Percentiles rank a stretch among this genome's conserved stretches.
Evolutionary conservation across 2,888 invertebrate genomes (phyloP).

Genomic region (Eupithecia subfuscata): DNA sequence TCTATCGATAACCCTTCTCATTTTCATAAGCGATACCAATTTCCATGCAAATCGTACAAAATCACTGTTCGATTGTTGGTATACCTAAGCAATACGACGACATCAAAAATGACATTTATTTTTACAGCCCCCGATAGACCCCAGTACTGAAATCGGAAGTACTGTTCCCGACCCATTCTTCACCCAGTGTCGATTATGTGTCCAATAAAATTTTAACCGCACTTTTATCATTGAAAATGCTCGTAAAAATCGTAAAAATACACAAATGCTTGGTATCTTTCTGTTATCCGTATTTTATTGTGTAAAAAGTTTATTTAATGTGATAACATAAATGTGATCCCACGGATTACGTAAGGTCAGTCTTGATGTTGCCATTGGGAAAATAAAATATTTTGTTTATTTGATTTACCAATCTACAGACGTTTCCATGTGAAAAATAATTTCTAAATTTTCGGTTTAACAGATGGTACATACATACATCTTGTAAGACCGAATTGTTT

Average conservation of each 20-base stretch:
- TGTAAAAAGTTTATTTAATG: slow-evolving; percentile 41
- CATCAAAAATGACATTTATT: slow-evolving; percentile 22
- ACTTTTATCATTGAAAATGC: slow-evolving; percentile 44
- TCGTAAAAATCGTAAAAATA: slow-evolving; percentile 48
- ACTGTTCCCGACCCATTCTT: slow-evolving; percentile 27
- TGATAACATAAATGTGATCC: slow-evolving; percentile 24
- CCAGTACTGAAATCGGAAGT: slow-evolving; percentile 28
- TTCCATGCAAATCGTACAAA: slow-evolving; percentile 1
- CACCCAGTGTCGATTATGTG: slow-evolving; percentile 35
- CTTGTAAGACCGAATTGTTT: too few species aligned
- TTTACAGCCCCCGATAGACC: slow-evolving; percentile 18
- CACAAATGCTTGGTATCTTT: slow-evolving; percentile 26
- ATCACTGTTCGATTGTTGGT: slow-evolving; percentile 2
- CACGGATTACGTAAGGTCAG: slow-evolving; percentile 1
- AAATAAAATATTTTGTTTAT: not conserved
- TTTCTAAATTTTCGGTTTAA: not conserved
- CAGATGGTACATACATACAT: not conserved
- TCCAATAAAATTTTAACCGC: slow-evolving; percentile 43
- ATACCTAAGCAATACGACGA: slow-evolving; percentile 4
- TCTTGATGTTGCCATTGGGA: not conserved
- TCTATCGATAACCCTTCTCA: not conserved
- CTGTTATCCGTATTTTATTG: slow-evolving; percentile 40
- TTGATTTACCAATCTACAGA: not conserved
- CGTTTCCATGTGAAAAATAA: not conserved
- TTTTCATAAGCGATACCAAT: slow-evolving; percentile 1